phyloP scores from a whole-genome alignment of 2,888 invertebrate genomes.

The Polyommatus icarus region DNA sequence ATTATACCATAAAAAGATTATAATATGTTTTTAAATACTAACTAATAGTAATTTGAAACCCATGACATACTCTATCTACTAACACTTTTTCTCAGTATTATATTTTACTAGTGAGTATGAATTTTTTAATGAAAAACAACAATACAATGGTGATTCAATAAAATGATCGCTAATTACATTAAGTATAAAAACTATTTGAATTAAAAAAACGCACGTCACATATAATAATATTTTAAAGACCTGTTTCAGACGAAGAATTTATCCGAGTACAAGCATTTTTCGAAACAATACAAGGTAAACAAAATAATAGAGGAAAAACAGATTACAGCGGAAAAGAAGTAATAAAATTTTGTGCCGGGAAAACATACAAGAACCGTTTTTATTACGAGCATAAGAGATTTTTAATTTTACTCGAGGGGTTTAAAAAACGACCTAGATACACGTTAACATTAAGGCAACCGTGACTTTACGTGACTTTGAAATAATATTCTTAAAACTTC shows the following conservation, averaged over 20 bases:
- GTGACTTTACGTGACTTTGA: not conserved
- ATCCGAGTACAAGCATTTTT: not conserved
- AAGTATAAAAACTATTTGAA: too few relatives aligned
- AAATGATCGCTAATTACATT: too few relatives aligned
- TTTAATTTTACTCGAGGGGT: slow-evolving; percentile 22
- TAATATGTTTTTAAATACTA: too few relatives aligned
- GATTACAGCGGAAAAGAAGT: slow-evolving; percentile 10
- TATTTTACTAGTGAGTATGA: too few relatives aligned
- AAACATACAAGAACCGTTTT: slow-evolving; percentile 21
- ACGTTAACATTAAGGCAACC: not conserved
- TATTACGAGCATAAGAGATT: slow-evolving; percentile 9
- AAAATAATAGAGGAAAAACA: slow-evolving; percentile 2
- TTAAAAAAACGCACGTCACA: not conserved
- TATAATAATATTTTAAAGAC: not conserved
- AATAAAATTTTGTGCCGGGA: not conserved
- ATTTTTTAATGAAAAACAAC: too few relatives aligned
- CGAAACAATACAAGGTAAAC: not conserved
- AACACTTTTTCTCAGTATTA: too few relatives aligned
- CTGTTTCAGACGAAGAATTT: not conserved
- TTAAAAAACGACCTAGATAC: not conserved
- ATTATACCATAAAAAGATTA: not conserved
- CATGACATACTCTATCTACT: too few relatives aligned
- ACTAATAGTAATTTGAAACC: too few relatives aligned
- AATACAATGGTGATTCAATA: too few relatives aligned
- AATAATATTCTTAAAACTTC: not conserved